Evolutionary conservation across 2,797 vertebrate species (phyloP).

Genomic region (Rousettus madagascariensis): DNA sequence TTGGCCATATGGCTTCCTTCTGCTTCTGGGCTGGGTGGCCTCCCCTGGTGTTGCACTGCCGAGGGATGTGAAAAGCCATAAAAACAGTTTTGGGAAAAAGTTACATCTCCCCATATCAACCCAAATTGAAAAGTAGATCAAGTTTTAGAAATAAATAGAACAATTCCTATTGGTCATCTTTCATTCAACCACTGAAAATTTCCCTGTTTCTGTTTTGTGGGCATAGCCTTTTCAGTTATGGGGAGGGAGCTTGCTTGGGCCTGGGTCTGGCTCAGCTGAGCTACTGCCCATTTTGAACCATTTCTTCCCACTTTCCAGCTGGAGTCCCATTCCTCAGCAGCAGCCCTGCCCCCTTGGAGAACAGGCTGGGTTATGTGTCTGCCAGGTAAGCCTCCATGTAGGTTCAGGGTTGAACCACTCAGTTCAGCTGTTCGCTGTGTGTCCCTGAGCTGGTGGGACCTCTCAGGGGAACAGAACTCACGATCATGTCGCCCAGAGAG

Average conservation of each 20-base stretch:
- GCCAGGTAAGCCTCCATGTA: constrained; percentile 79
- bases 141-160: not conserved
- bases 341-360: constrained; percentile 61
- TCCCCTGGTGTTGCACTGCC: not conserved
- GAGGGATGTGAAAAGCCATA: not conserved
- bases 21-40: not conserved
- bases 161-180: not conserved
- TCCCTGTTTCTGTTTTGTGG: not conserved
- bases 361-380: constrained; percentile 81
- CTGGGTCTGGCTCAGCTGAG: not conserved
- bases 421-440: not conserved
- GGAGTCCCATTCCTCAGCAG: constrained; percentile 54
- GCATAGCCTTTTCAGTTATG: not conserved
- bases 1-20: not conserved
- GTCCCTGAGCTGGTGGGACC: not conserved
- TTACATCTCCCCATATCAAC: not conserved
- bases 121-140: not conserved
- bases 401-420: not conserved
- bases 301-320: constrained; percentile 63
- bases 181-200: not conserved
- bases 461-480: not conserved
- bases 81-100: not conserved
- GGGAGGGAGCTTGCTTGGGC: not conserved
- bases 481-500: no score
- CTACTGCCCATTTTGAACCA: not conserved